Percentiles rank a stretch among this genome's conserved stretches.
Conservation (phyloP, 2,888 invertebrate genomes). For the Lepidocyrtinus sp. region DNA sequence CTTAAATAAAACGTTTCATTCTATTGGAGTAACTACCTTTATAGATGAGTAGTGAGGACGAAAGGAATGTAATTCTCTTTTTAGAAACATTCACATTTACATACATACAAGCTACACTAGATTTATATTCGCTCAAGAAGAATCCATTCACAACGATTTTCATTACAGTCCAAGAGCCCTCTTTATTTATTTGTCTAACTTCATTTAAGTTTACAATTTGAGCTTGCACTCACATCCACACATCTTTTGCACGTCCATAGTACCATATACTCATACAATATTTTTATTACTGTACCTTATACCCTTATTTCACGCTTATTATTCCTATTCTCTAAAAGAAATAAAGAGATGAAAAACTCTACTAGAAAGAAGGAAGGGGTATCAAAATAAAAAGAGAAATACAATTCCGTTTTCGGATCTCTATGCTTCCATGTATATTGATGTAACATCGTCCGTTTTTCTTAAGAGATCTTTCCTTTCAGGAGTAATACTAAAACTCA, state of each 20-base stretch:
- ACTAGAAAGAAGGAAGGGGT: constrained; percentile 37
- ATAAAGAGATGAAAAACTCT: constrained; percentile 48
- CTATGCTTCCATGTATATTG: not conserved
- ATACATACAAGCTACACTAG: too few relatives aligned
- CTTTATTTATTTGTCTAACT: constrained; percentile 69
- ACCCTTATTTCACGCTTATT: constrained; percentile 51
- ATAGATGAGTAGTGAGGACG: too few relatives aligned
- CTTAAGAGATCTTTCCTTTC: too few relatives aligned
- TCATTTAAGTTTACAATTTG: constrained; percentile 63
- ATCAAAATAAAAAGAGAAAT: constrained; percentile 45
- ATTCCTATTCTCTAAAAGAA: constrained; percentile 57
- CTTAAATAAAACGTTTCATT: too few relatives aligned
- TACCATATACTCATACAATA: not conserved
- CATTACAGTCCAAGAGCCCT: constrained; percentile 64
- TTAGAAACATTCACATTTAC: too few relatives aligned
- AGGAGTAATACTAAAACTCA: too few relatives aligned
- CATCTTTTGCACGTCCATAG: not conserved
- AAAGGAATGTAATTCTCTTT: too few relatives aligned
- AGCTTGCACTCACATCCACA: constrained; percentile 12
- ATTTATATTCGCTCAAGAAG: too few relatives aligned
- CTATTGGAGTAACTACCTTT: too few relatives aligned
- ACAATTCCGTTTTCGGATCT: constrained; percentile 30
- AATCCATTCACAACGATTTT: constrained; percentile 49
- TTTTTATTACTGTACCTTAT: constrained; percentile 1
- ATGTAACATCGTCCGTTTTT: too few relatives aligned